These are phyloP conservation scores for Ibycter americanus DNA, from an alignment of 2,797 vertebrate genomes.

Conservation along the genomic window DNA sequence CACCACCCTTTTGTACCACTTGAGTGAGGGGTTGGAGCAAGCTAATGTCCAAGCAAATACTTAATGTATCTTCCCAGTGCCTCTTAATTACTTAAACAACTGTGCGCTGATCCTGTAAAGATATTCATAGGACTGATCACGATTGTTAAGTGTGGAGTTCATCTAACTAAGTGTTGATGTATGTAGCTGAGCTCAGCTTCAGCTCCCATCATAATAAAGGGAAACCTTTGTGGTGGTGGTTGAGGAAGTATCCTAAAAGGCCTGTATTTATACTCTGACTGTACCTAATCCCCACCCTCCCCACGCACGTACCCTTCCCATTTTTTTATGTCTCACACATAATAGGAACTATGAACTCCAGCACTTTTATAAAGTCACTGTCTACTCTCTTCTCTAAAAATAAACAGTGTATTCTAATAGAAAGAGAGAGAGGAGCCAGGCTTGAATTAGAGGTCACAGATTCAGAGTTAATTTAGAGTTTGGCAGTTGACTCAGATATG, in stretches of 20 bases:
- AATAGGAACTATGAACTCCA: background rate
- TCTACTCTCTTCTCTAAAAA: background rate
- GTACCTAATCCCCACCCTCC: background rate
- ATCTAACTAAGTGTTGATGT: background rate
- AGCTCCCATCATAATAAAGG: background rate
- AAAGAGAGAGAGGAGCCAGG: background rate
- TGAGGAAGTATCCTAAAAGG: background rate
- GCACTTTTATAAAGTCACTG: background rate
- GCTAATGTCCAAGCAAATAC: background rate
- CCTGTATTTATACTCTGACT: background rate
- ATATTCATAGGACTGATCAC: background rate
- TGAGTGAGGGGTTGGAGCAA: background rate
- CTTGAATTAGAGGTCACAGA: background rate
- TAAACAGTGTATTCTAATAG: background rate
- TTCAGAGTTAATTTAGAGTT: conserved; percentile 18
- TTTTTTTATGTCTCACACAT: background rate
- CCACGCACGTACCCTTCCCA: background rate
- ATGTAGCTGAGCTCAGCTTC: background rate
- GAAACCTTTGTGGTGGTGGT: background rate
- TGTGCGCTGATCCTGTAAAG: background rate
- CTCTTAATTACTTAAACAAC: background rate
- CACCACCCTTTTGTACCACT: background rate
- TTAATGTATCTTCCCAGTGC: background rate
- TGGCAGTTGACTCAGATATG: background rate
- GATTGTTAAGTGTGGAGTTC: background rate